Evolutionary conservation across 2,797 vertebrate species (phyloP), one percentile per base, ranked within the genome.

Genomic region (Etheostoma perlongum): DNA sequence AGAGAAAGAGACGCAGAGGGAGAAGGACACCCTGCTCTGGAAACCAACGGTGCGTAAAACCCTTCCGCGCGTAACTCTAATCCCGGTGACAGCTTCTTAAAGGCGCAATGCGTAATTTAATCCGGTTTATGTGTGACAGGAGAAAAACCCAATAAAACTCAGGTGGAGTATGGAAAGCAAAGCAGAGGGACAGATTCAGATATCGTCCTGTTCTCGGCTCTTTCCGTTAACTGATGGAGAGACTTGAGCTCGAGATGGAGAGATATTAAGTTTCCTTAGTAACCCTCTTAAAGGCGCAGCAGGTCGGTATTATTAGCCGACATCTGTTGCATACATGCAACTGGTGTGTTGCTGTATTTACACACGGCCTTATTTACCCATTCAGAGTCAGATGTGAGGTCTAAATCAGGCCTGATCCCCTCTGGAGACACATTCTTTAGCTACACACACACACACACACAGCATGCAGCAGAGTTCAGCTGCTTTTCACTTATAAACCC

Each of bases 231-330:
- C 80, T 87, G 86, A 89, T 72, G 84, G 49, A 81, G 84, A 67
- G 84, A 67, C 78, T 42, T 51, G 72, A 59, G 76, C 63, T 79
- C 44, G 83, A 76, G 74, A 52, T 76, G 84, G 49, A 63, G 44
- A 65, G 67, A 89, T 84, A 76, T 93, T 88, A 75, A 53, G 78
- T 93, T 92, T 90, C 91, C 77, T 46, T 80, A 33, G 67, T 82
- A 78, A 25, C 57, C 58, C 86, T 91, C 92, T 94, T 95, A 95
- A 95, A 95, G 95, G 90, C 78, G 83, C 90, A 92, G 92, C 80
- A 12, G 64, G 70, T 53, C 16, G 78, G 44, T 94, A 91, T 93
- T 88, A 91, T 94, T 93, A 93, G 93, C 84, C 23, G 82, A 88
- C 92, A 94, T 88, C 91, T 94, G 93, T 91, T 89, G 86, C 81